These are phyloP conservation scores for Keiferia lycopersicella DNA, from an alignment of 2,888 invertebrate genomes.

Conservation along the genomic window DNA sequence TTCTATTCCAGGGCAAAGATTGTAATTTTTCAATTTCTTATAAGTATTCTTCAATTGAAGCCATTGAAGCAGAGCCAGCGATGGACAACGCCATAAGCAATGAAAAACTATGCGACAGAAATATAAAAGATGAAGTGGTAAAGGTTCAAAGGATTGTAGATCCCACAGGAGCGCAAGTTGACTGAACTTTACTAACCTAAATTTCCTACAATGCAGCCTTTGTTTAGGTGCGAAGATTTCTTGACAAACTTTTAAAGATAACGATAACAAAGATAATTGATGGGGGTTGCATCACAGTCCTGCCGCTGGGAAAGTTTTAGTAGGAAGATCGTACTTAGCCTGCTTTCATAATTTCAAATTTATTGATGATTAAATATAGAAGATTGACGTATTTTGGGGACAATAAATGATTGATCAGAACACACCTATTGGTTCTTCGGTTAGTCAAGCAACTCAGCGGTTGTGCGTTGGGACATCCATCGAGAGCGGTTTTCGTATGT, in stretches of 20 bases:
- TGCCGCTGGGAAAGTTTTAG: neutral
- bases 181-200: slow-evolving; percentile 75
- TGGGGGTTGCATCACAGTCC: slow-evolving; percentile 23
- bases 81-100: slow-evolving; percentile 40
- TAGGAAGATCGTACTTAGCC: neutral
- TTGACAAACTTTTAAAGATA: slow-evolving; percentile 24
- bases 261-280: slow-evolving; percentile 48
- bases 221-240: slow-evolving; percentile 46
- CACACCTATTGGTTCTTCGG: too few species aligned
- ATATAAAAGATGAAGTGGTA: slow-evolving; percentile 39
- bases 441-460: too few species aligned
- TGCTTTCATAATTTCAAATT: neutral
- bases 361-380: neutral
- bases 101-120: slow-evolving; percentile 26
- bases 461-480: too few species aligned
- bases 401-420: too few species aligned
- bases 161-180: slow-evolving; percentile 75
- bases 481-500: too few species aligned
- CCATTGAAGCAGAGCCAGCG: slow-evolving; percentile 34
- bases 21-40: too few species aligned
- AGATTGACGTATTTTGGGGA: too few species aligned
- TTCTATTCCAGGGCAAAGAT: too few species aligned
- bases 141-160: slow-evolving; percentile 56
- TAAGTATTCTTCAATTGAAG: neutral
- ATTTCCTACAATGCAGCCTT: slow-evolving; percentile 69